phyloP scores from a whole-genome alignment of 2,797 vertebrate species.

The Acanthis flammea region DNA sequence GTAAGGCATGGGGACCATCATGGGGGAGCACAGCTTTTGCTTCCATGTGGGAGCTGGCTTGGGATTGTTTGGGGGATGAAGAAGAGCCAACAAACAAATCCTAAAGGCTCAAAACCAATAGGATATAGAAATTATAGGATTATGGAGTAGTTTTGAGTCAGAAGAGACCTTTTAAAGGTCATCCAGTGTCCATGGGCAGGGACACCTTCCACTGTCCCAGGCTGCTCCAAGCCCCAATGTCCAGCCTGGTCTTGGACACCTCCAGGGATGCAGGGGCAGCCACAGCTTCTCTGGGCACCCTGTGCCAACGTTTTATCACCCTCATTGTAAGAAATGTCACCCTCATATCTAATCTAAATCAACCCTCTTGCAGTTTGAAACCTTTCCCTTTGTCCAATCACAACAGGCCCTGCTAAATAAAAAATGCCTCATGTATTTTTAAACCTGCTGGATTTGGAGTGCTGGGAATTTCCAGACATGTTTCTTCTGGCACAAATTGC shows the following conservation, averaged over 20 bases:
- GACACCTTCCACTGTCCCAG: background rate
- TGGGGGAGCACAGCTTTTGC: background rate
- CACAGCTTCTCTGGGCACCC: background rate
- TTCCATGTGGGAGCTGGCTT: background rate
- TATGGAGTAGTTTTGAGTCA: background rate
- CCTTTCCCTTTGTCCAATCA: background rate
- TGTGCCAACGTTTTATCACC: background rate
- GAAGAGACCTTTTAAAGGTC: background rate
- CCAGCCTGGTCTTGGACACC: background rate
- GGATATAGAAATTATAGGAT: background rate
- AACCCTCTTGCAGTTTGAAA: background rate
- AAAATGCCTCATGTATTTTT: background rate
- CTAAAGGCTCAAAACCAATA: background rate
- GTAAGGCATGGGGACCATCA: background rate
- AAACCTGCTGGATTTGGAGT: background rate
- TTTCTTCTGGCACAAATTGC: background rate
- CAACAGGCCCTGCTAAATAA: background rate
- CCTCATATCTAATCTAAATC: background rate
- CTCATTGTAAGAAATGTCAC: background rate
- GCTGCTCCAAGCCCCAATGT: rapidly evolving
- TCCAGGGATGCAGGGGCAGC: background rate
- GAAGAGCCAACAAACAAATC: background rate
- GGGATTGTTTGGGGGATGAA: background rate
- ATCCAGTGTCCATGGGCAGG: rapidly evolving
- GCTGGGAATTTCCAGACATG: background rate